A percentile compares a stretch with the other conserved stretches of the same genome.
phyloP scores from a whole-genome alignment of 2,888 invertebrate genomes.

The Xanthostigma xanthostigma region DNA sequence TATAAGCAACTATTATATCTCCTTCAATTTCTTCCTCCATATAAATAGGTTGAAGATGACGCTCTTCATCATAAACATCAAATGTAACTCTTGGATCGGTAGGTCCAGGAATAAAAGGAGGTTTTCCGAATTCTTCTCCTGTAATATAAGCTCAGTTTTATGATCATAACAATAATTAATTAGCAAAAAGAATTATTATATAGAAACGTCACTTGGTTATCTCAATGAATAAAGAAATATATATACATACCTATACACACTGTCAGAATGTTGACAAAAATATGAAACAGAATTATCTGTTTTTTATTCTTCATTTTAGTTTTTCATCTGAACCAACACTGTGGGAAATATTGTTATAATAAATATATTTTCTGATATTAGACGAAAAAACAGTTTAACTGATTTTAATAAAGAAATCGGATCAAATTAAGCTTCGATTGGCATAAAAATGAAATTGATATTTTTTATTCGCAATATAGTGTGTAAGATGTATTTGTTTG shows the following conservation, averaged over 20 bases:
- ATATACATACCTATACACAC: constrained; percentile 1
- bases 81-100: not conserved
- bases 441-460: too few relatives aligned
- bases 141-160: too few relatives aligned
- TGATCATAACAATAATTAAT: too few relatives aligned
- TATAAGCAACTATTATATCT: not conserved
- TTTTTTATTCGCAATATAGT: too few relatives aligned
- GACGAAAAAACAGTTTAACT: too few relatives aligned
- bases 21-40: constrained; percentile 1
- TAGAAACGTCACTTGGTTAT: not conserved
- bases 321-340: not conserved
- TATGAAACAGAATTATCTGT: not conserved
- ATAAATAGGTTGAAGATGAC: not conserved
- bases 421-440: too few relatives aligned
- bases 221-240: not conserved
- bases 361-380: too few relatives aligned
- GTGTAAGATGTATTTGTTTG: too few relatives aligned
- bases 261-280: not conserved
- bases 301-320: not conserved
- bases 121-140: not conserved
- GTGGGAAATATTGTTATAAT: too few relatives aligned
- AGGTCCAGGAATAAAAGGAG: constrained; percentile 1
- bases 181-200: too few relatives aligned
- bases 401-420: too few relatives aligned
- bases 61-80: not conserved